Conservation (phyloP, 2,888 invertebrate species). For the Capitulum mitella region DNA sequence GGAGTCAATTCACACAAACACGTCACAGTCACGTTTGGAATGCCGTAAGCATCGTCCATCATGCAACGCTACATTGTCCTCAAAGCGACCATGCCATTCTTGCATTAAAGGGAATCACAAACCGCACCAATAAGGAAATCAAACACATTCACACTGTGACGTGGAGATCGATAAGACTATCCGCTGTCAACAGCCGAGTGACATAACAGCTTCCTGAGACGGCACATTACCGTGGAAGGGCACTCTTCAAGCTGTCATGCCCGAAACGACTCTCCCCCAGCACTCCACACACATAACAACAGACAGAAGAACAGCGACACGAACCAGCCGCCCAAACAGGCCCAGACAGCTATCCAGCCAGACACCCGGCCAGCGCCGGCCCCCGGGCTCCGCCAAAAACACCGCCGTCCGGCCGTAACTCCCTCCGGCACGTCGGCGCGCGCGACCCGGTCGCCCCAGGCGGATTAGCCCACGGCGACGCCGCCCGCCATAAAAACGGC, state of each 20-base stretch:
- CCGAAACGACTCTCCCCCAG: too few species aligned
- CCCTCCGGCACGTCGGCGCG: background rate
- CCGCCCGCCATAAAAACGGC: background rate
- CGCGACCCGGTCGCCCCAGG: background rate
- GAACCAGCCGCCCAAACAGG: background rate
- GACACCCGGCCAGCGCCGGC: too few species aligned
- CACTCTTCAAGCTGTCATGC: too few species aligned
- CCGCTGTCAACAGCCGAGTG: background rate
- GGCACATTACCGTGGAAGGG: too few species aligned
- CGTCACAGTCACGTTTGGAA: background rate
- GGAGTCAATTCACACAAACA: background rate
- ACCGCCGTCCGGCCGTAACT: background rate
- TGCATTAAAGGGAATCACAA: background rate
- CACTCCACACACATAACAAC: too few species aligned
- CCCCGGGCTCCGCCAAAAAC: background rate
- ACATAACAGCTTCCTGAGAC: too few species aligned
- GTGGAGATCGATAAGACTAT: background rate
- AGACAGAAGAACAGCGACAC: too few species aligned
- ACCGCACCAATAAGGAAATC: background rate
- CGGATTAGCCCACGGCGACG: background rate
- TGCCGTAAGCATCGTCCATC: too few species aligned
- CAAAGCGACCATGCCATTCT: background rate
- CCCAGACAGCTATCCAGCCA: background rate
- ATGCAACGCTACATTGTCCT: too few species aligned
- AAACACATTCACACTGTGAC: background rate